Evolutionary conservation across 2,888 invertebrate species (phyloP).

Genomic region (Scaptomyza reducta): DNA sequence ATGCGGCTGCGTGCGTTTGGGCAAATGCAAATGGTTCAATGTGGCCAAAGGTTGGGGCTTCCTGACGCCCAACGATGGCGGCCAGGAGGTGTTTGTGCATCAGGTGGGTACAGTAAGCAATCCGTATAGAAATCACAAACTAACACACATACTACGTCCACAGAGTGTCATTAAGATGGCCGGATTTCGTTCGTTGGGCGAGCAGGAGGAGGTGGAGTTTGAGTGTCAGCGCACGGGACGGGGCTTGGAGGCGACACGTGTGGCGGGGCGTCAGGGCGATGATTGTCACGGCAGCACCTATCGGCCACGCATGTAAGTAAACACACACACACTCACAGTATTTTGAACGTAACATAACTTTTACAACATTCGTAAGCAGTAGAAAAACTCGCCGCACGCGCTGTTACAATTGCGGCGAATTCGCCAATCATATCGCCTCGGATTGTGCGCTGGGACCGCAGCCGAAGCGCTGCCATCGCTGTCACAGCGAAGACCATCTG

Average conservation of each 20-base stretch:
- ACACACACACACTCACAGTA: background rate
- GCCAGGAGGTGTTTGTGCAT: conserved; percentile 96
- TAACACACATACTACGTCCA: background rate
- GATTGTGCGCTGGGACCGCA: conserved; percentile 94
- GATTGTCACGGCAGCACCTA: conserved; percentile 93
- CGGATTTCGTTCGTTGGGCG: conserved; percentile 93
- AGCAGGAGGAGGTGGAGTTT: conserved; percentile 95
- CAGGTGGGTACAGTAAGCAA: conserved; percentile 87
- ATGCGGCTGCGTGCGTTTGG: conserved; percentile 87
- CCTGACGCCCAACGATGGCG: conserved; percentile 94
- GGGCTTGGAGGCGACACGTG: conserved; percentile 93
- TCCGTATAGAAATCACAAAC: background rate
- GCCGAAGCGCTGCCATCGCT: conserved; percentile 95
- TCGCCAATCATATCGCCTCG: conserved; percentile 95
- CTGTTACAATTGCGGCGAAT: conserved; percentile 97
- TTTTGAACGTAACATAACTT: background rate
- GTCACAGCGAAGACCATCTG: conserved; percentile 94
- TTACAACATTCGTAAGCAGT: conserved; percentile 47
- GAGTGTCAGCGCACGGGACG: conserved; percentile 93
- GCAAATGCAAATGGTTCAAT: conserved; percentile 97
- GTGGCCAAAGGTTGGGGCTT: conserved; percentile 98
- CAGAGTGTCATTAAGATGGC: conserved; percentile 96
- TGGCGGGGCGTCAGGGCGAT: conserved; percentile 90
- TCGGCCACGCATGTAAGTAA: conserved; percentile 86
- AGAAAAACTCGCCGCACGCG: conserved; percentile 93